Base-by-base conservation (phyloP, 2,113 vertebrate genomes). In the Pedetes capensis region DNA sequence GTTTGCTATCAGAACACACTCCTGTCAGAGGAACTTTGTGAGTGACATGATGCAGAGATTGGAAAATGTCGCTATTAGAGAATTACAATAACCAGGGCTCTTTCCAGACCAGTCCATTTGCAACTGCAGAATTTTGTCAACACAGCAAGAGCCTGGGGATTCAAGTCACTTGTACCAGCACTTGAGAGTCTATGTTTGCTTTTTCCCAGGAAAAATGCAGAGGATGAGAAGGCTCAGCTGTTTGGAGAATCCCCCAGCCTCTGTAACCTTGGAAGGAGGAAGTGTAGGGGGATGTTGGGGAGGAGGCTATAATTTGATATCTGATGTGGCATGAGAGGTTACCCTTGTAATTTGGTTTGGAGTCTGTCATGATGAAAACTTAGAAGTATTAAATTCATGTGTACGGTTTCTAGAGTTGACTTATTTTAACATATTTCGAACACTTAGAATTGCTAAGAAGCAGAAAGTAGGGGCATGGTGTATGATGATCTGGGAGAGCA, bases 61-160 rank as follows among this genome's bases (percentile, higher is more conserved):
- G 68, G 84, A 64, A 96, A 96, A 94, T 44, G 61, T 68, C 66
- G 18, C 71, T 89, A 0, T 84, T 18, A 47, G 87, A 89, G 64
- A 93, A 90, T 86, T 61, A 42, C 3, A 66, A 51, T 68, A 66
- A 51, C 66, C 47, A 83, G 61, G 87, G 72, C 0, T 3, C 68
- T 97, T 64, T 89, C 80, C 27, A 32, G 51, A 49, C 88, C 82
- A 92, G 79, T 47, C 82, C 89, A 87, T 96, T 93, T 93, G 89
- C 9, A 42, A 76, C 61, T 82, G 71, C 13, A 75, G 71, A 82
- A 34, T 79, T 95, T 51, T 76, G 81, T 89, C 72, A 87, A 93
- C 3, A 0, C 1, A 8, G n/a, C 0, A 1, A 57, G 29, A 90
- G 6, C 14, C 72, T 84, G 39, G 87, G 83, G 53, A 68, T 79